phyloP scores from a whole-genome alignment of 2,888 invertebrate species.

The Caenorhabditis sp. region DNA sequence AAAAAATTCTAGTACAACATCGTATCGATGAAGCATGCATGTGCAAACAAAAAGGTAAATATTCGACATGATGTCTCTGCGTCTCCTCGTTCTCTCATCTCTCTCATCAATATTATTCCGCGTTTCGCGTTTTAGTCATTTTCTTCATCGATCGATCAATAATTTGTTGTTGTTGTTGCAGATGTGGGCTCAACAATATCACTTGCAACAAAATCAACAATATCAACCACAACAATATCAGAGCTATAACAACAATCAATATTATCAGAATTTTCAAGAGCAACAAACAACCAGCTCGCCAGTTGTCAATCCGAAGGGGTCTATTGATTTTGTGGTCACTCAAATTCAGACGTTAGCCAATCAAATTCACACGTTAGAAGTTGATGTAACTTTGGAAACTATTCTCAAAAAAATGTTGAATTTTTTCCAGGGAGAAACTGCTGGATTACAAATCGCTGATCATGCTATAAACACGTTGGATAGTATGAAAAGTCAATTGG shows the following conservation, averaged over 20 bases:
- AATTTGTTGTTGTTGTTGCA: background rate
- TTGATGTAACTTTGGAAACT: conserved; percentile 22
- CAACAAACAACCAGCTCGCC: conserved; percentile 25
- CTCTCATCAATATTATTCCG: background rate
- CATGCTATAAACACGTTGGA: conserved; percentile 38
- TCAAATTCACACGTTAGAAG: conserved; percentile 25
- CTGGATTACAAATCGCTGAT: conserved; percentile 41
- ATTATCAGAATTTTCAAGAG: background rate
- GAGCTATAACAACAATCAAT: background rate
- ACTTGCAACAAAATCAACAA: background rate
- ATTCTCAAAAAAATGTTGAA: background rate
- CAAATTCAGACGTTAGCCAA: conserved; percentile 34
- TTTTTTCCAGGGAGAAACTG: conserved; percentile 37
- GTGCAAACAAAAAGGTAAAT: conserved; percentile 1
- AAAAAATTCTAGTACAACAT: too few relatives aligned
- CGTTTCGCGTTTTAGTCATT: background rate
- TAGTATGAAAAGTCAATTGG: conserved; percentile 32
- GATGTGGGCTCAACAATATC: background rate
- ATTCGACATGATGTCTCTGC: background rate
- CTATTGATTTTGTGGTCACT: conserved; percentile 56
- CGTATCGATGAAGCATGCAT: background rate
- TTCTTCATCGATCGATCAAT: background rate
- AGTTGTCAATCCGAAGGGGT: conserved; percentile 46
- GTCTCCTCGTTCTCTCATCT: background rate
- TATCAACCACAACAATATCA: background rate